These are phyloP conservation scores for Eupithecia vulgata DNA, from an alignment of 2,888 invertebrate genomes.

Conservation along the genomic window DNA sequence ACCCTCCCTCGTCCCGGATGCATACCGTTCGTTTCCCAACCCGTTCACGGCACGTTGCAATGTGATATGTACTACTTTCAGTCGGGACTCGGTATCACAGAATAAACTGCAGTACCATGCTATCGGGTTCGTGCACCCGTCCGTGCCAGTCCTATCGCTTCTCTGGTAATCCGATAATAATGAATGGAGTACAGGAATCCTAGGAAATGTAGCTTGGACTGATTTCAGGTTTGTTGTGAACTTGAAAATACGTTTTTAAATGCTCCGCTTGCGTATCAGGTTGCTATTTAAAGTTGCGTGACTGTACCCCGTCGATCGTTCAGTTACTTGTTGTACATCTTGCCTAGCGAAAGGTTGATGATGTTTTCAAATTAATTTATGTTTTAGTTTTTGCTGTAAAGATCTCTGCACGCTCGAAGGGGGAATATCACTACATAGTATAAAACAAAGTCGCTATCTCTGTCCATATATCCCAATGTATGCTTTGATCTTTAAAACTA, in stretches of 20 bases:
- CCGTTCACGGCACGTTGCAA: neutral
- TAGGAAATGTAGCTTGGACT: slow-evolving; percentile 36
- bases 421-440: neutral
- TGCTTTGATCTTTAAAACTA: too few relatives aligned
- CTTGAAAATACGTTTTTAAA: neutral
- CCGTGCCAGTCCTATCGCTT: slow-evolving; percentile 43
- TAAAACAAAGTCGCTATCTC: too few relatives aligned
- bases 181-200: slow-evolving; percentile 42
- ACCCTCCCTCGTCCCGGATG: neutral
- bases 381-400: neutral
- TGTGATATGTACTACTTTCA: neutral
- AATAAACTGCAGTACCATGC: slow-evolving; percentile 16
- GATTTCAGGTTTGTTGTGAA: slow-evolving; percentile 17
- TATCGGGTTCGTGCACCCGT: slow-evolving; percentile 49
- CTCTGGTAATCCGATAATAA: slow-evolving; percentile 50
- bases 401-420: neutral
- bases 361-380: neutral
- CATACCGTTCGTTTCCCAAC: neutral
- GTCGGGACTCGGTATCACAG: slow-evolving; percentile 11
- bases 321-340: neutral
- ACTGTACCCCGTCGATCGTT: neutral
- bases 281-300: slow-evolving; percentile 3
- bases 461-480: too few relatives aligned
- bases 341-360: neutral
- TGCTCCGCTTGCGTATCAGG: neutral